Evolutionary conservation across 2,113 vertebrate genomes (phyloP), one percentile per base, ranked within the genome.

Genomic region (Peucedramus taeniatus): DNA sequence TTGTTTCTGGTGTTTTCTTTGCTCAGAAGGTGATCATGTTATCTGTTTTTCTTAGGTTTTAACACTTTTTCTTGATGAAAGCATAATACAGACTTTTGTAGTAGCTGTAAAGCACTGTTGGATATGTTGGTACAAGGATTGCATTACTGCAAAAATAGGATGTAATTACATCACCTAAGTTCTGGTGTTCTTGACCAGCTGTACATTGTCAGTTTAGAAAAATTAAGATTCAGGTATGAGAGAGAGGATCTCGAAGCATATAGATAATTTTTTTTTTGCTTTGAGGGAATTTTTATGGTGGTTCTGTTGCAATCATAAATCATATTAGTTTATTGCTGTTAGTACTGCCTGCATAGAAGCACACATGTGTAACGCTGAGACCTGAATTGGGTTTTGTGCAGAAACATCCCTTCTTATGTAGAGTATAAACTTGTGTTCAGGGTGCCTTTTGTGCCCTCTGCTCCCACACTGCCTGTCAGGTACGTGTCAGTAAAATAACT

Each of bases 371-470:
- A 53, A 56, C 33, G 6, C 11, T 28, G 60, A 37, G 30, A 45
- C 50, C 45, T 50, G 72, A 33, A 1, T 12, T 61, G 47, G 50
- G 11, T 59, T 79, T 86, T 61, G 26, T 81, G 59, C 72, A 86
- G 75, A 57, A 80, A n/a, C 28, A 26, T 68, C 37, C 4, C 23
- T 26, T 65, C 26, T 57, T 50, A 3, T 2, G 15, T 4, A 28
- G 9, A 20, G 1, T 30, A 21, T 13, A 9, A 65, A 44, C 7
- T 45, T 39, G 31, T 72, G 45, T 65, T 83, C 9, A 15, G 33
- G 35, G 85, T 80, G 84, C 39, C 47, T 92, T 53, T 49, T 80
- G 79, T 94, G 92, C 81, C 88, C 79, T 93, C 20, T 94, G 10
- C 75, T 83, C 59, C 63, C 64, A 66, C 45, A 1, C 30, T 44